phyloP scores from a whole-genome alignment of 37 sponge, comb jelly and placozoan species.

The Tethya wilhelma region DNA sequence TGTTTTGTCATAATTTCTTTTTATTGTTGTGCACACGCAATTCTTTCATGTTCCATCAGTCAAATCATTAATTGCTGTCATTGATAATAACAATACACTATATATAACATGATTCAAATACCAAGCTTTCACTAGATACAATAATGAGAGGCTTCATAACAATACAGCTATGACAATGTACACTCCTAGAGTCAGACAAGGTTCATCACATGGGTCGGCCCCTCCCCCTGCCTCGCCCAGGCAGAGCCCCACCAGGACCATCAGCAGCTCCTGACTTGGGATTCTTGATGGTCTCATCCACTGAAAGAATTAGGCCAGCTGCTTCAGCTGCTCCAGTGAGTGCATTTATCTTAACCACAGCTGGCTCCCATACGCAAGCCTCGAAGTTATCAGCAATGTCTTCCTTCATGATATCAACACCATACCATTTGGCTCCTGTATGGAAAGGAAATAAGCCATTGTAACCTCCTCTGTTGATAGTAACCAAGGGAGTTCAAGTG shows the following conservation, averaged over 20 bases:
- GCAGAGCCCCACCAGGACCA: slow-evolving; percentile 32
- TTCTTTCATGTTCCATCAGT: too few species aligned
- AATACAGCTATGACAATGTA: neutral
- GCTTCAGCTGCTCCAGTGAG: slow-evolving; percentile 96
- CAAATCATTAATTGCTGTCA: too few species aligned
- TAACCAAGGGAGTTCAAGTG: too few species aligned
- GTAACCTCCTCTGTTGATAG: too few species aligned
- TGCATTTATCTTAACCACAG: slow-evolving; percentile 93
- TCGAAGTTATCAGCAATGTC: slow-evolving; percentile 96
- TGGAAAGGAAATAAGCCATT: too few species aligned
- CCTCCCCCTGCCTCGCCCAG: slow-evolving; percentile 32
- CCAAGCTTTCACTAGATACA: too few species aligned
- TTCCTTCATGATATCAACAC: slow-evolving; percentile 94
- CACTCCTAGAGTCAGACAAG: neutral
- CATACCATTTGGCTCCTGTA: slow-evolving; percentile 95
- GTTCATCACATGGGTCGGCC: slow-evolving; percentile 1
- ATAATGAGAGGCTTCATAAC: neutral
- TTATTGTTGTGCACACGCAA: too few species aligned
- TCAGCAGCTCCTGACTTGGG: slow-evolving; percentile 74
- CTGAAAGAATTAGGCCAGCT: slow-evolving; percentile 92
- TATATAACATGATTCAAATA: too few species aligned
- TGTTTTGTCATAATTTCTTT: too few species aligned
- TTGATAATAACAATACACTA: too few species aligned
- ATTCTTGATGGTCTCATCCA: slow-evolving; percentile 97
- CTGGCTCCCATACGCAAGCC: slow-evolving; percentile 98